Conservation (phyloP, 2,888 invertebrate genomes). For the Hypsopygia costalis region DNA sequence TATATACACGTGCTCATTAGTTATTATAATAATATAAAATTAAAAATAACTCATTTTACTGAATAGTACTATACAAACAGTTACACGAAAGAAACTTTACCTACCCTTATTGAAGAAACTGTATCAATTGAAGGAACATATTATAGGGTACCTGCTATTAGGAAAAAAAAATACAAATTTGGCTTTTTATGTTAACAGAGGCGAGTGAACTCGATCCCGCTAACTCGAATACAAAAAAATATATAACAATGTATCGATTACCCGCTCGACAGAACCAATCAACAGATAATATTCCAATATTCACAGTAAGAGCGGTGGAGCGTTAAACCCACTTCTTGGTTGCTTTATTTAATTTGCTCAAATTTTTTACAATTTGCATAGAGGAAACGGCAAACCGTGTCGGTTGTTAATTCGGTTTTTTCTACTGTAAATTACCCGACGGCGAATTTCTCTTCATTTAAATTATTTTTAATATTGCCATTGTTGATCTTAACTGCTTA, state of each 20-base stretch:
- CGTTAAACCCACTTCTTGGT: constrained; percentile 55
- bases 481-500: constrained; percentile 1
- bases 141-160: too few species aligned
- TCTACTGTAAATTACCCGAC: constrained; percentile 27
- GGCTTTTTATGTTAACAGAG: constrained; percentile 18
- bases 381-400: constrained; percentile 33
- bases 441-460: constrained; percentile 24
- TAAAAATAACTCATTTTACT: too few species aligned
- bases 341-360: constrained; percentile 69
- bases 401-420: constrained; percentile 39
- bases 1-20: too few species aligned
- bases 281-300: constrained; percentile 50
- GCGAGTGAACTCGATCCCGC: constrained; percentile 65
- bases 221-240: constrained; percentile 47
- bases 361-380: constrained; percentile 35
- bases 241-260: constrained; percentile 56
- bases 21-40: too few species aligned
- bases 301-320: constrained; percentile 36
- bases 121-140: too few species aligned
- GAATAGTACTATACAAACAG: too few species aligned
- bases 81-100: too few species aligned
- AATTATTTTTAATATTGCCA: constrained; percentile 4
- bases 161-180: constrained; percentile 10
- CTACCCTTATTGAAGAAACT: too few species aligned
- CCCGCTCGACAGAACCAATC: constrained; percentile 45